Evolutionary conservation across 2,888 invertebrate species (phyloP).

Genomic region (Stenoptilia bipunctidactyla): DNA sequence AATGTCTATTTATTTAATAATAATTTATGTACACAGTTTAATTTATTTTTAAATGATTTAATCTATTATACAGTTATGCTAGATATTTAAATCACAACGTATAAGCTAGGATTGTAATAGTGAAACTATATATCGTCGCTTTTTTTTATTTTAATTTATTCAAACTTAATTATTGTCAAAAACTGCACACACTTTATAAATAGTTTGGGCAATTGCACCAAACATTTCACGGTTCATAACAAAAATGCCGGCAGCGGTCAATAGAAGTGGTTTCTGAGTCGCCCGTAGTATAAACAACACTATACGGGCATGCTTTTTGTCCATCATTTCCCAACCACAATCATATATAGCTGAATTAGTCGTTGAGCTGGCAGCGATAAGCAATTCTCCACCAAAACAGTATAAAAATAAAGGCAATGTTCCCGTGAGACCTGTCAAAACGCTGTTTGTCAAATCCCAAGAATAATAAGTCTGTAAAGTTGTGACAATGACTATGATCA

Average conservation of each 20-base stretch:
- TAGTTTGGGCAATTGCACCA: conserved; percentile 32
- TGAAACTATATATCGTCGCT: too few species aligned
- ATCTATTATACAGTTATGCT: too few species aligned
- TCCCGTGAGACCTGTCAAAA: conserved; percentile 33
- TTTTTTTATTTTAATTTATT: too few species aligned
- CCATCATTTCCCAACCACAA: conserved; percentile 40
- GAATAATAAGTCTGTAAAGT: conserved; percentile 38
- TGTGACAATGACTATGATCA: conserved; percentile 37
- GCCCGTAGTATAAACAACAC: conserved; percentile 29
- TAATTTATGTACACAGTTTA: too few species aligned
- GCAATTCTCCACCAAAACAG: conserved; percentile 41
- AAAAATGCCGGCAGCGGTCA: conserved; percentile 36
- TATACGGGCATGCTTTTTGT: conserved; percentile 25
- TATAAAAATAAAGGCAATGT: conserved; percentile 37
- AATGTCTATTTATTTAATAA: too few species aligned
- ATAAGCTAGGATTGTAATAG: too few species aligned
- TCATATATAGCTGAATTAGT: conserved; percentile 29
- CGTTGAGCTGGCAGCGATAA: conserved; percentile 28
- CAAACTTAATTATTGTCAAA: conserved; percentile 25
- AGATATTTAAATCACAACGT: too few species aligned
- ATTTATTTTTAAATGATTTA: too few species aligned
- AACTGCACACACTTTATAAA: conserved; percentile 44
- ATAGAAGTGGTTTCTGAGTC: conserved; percentile 28
- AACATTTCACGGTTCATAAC: conserved; percentile 41
- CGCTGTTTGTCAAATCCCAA: conserved; percentile 36